Evolutionary conservation across 2,888 invertebrate genomes (phyloP).

Genomic region (Liodrosophila aerea): DNA sequence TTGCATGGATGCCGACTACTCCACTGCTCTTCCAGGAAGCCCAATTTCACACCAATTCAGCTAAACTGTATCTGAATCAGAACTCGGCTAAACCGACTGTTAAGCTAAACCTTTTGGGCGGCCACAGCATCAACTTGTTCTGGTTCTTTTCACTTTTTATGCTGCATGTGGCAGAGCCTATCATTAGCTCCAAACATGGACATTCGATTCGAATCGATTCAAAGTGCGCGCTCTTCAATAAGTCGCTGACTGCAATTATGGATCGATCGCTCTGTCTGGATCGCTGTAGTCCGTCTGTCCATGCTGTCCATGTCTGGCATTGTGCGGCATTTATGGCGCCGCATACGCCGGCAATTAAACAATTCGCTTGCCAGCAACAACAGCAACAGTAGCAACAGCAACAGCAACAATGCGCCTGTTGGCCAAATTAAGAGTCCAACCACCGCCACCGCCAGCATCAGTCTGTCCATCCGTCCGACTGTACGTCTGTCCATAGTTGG

Average conservation of each 20-base stretch:
- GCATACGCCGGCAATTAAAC: constrained; percentile 73
- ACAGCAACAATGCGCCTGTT: constrained; percentile 61
- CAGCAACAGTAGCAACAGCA: constrained; percentile 40
- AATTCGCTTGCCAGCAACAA: constrained; percentile 53
- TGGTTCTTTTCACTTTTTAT: constrained; percentile 46
- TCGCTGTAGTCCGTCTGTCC: background rate
- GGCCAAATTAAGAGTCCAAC: constrained; percentile 63
- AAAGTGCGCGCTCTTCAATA: constrained; percentile 53
- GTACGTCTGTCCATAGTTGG: constrained; percentile 60
- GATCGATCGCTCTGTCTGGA: constrained; percentile 26
- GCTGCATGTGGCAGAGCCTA: constrained; percentile 38
- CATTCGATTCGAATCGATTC: constrained; percentile 30
- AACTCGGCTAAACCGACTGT: constrained; percentile 1
- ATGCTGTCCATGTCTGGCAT: constrained; percentile 50
- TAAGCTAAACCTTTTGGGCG: background rate
- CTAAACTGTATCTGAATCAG: too few relatives aligned
- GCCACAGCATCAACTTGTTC: constrained; percentile 23
- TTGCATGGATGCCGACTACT: constrained; percentile 47
- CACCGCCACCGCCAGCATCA: constrained; percentile 17
- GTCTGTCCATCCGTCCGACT: too few relatives aligned
- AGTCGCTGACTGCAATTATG: constrained; percentile 58
- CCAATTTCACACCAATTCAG: constrained; percentile 75
- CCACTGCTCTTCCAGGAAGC: constrained; percentile 54
- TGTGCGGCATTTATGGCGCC: constrained; percentile 73
- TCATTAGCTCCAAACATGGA: constrained; percentile 52